phyloP scores from a whole-genome alignment of 1,140 invertebrate genomes.

The Temnothorax longispinosus region DNA sequence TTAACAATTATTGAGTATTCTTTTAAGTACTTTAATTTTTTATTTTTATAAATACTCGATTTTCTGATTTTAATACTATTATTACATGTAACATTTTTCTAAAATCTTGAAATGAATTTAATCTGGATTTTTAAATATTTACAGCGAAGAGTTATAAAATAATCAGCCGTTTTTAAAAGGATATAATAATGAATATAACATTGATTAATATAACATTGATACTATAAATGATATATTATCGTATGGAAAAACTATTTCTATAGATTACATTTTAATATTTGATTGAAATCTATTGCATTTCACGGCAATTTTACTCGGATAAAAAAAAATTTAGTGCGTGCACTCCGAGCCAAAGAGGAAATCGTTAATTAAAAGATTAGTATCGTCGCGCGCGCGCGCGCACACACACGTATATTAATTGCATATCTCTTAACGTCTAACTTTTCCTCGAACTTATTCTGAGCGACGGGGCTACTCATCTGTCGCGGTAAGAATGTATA shows the following conservation, averaged over 20 bases:
- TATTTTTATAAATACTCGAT: not conserved
- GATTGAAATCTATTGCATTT: not conserved
- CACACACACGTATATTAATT: conserved; percentile 29
- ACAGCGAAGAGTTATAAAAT: not conserved
- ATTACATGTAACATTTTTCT: not conserved
- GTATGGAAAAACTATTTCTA: not conserved
- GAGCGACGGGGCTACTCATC: conserved; percentile 60
- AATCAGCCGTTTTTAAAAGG: not conserved
- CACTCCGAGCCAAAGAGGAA: not conserved
- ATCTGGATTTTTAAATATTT: not conserved
- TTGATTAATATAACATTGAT: not conserved
- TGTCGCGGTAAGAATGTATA: conserved; percentile 41
- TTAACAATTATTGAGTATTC: not conserved
- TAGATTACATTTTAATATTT: not conserved
- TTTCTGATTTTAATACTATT: not conserved
- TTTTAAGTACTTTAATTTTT: not conserved
- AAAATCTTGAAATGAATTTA: conserved; percentile 14
- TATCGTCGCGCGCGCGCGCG: conserved; percentile 38
- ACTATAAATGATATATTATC: not conserved
- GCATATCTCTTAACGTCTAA: conserved; percentile 32
- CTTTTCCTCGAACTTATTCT: conserved; percentile 45
- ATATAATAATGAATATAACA: not conserved
- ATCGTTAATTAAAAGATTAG: conserved; percentile 41
- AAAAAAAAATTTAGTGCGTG: not conserved
- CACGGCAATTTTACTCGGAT: not conserved